A percentile compares a stretch with the other conserved stretches of the same genome.
phyloP scores from a whole-genome alignment of 2,113 vertebrate species.

The Leucosticte australis region DNA sequence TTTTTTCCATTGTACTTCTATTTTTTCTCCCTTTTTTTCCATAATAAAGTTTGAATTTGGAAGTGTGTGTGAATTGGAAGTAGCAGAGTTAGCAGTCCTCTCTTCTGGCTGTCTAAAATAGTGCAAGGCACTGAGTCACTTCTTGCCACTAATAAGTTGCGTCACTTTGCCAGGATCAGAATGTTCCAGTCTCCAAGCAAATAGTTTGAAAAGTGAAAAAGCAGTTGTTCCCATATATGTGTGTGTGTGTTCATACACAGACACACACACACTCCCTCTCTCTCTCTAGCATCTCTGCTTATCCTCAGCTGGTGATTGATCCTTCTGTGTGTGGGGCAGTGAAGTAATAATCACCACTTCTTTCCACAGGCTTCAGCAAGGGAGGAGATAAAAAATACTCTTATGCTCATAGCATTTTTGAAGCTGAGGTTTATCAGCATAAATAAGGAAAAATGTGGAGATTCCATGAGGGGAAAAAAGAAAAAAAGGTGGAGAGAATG shows the following conservation, averaged over 20 bases:
- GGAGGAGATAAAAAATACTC: not conserved
- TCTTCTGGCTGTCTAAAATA: conserved; percentile 51
- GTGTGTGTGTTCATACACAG: not conserved
- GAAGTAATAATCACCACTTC: not conserved
- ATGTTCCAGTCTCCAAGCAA: conserved; percentile 57
- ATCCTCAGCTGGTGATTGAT: not conserved
- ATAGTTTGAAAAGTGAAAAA: conserved; percentile 40
- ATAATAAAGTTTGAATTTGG: conserved; percentile 42
- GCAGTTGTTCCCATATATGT: not conserved
- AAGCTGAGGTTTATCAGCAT: not conserved
- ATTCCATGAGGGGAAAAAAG: rapidly evolving
- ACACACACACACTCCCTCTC: rapidly evolving
- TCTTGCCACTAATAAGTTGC: conserved; percentile 53
- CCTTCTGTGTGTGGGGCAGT: not conserved
- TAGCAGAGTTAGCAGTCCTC: conserved; percentile 9
- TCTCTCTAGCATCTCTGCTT: not conserved
- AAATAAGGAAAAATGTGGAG: not conserved
- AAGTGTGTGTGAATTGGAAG: not conserved
- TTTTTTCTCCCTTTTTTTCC: conserved; percentile 14
- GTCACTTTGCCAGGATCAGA: conserved; percentile 48
- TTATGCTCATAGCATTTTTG: not conserved
- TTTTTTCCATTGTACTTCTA: conserved; percentile 28
- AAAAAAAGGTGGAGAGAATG: not conserved
- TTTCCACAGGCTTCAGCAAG: not conserved
- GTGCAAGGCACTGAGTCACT: conserved; percentile 54